These are phyloP conservation scores for Danio tinwini DNA, from an alignment of 2,797 vertebrate genomes.

Conservation along the genomic window DNA sequence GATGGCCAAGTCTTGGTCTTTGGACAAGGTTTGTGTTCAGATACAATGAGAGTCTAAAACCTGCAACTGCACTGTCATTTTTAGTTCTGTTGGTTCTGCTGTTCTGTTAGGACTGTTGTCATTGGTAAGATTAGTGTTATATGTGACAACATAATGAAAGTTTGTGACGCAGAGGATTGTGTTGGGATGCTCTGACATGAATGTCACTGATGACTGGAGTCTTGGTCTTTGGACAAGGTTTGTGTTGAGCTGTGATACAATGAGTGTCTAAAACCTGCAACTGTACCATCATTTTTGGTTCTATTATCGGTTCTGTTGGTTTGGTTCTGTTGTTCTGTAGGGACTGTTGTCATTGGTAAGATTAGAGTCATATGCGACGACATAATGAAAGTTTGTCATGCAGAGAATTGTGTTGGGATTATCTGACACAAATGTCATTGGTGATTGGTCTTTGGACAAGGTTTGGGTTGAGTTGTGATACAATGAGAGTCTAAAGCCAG, in stretches of 20 bases:
- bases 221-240: not conserved
- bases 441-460: no score
- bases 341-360: conserved; percentile 5
- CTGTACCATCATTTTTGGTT: no score
- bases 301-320: no score
- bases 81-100: no score
- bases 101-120: conserved; percentile 4
- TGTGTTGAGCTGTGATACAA: not conserved
- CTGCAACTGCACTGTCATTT: not conserved
- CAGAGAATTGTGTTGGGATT: not conserved
- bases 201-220: not conserved
- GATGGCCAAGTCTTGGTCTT: not conserved
- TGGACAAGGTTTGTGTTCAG: not conserved
- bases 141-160: conserved; percentile 28
- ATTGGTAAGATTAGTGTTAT: conserved; percentile 23
- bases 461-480: no score
- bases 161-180: not conserved
- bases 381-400: conserved; percentile 27
- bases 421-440: not conserved
- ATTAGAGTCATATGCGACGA: conserved; percentile 30
- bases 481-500: no score
- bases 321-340: no score
- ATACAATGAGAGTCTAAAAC: not conserved
- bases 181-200: not conserved
- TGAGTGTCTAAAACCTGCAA: not conserved